Evolutionary conservation across 2,888 invertebrate species (phyloP), one percentile per base, ranked within the genome.

Genomic region (Entomobrya proxima): DNA sequence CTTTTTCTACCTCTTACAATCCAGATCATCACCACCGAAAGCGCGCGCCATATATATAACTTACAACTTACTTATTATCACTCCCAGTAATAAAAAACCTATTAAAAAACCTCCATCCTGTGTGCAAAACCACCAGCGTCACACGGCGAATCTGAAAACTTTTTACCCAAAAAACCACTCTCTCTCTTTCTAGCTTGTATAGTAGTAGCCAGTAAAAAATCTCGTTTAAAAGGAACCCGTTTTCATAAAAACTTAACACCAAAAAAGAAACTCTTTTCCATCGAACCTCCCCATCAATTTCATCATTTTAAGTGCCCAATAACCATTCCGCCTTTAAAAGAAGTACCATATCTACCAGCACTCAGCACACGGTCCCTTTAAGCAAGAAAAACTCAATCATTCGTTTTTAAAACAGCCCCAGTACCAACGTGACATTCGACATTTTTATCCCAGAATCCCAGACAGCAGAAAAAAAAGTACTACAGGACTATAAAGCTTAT

Each of bases 241-340:
- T n/a, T n/a, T n/a, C n/a, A n/a, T n/a, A n/a, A n/a, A n/a, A n/a
- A n/a, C n/a, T n/a, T n/a, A n/a, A n/a, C n/a, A n/a, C n/a, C n/a
- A n/a, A n/a, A n/a, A n/a, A n/a, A n/a, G n/a, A n/a, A n/a, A n/a
- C n/a, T n/a, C n/a, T n/a, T n/a, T n/a, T 24, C 55, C 21, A 55
- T 27, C 21, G 18, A n/a, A 9, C 21, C 69, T 40, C 21, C n/a
- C 35, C 76, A 77, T 75, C 55, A 75, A 32, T 75, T 55, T 75
- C 75, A 75, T 77, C 76, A 77, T 77, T 58, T 58, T 77, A 77
- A 77, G 76, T 77, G 58, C 58, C 55, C 58, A 37, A 77, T 77
- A 77, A 77, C 58, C 52, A 77, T 76, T 76, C 27, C 21, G 24
- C 69, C 2, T 69, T 44, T 24, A 40, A 40, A 40, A 40, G 7